Conservation (phyloP, 1,140 invertebrate genomes). For the Palaemon carinicauda region DNA sequence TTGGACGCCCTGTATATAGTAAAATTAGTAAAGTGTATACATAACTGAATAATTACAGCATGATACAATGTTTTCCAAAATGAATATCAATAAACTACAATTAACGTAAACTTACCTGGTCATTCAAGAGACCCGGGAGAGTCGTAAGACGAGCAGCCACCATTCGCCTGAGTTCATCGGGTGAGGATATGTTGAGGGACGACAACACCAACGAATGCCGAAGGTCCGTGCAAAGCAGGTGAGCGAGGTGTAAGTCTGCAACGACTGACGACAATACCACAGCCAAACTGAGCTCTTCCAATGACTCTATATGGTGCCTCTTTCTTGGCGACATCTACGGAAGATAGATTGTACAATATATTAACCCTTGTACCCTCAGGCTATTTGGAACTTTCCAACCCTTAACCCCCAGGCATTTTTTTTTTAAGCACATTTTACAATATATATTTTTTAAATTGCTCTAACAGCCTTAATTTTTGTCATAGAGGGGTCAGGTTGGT, state of each 20-base stretch:
- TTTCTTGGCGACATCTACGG: constrained; percentile 4
- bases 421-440: too few relatives aligned
- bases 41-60: too few relatives aligned
- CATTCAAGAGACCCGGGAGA: constrained; percentile 30
- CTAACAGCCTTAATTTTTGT: too few relatives aligned
- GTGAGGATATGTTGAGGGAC: constrained; percentile 3
- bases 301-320: constrained; percentile 7
- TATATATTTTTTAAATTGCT: too few relatives aligned
- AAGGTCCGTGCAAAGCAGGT: constrained; percentile 9
- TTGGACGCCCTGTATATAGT: too few relatives aligned
- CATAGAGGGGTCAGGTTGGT: too few relatives aligned
- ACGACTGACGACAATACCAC: constrained; percentile 14
- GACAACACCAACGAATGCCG: constrained; percentile 11
- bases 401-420: too few relatives aligned
- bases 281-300: constrained; percentile 28
- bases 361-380: too few relatives aligned
- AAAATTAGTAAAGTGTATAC: neutral
- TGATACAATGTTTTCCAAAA: neutral
- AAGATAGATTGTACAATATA: too few relatives aligned
- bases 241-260: constrained; percentile 22
- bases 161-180: neutral
- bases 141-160: neutral
- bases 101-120: neutral
- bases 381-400: too few relatives aligned
- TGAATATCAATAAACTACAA: neutral